These are phyloP conservation scores for Centrocercus urophasianus DNA, from an alignment of 2,113 vertebrate genomes.

Conservation along the genomic window DNA sequence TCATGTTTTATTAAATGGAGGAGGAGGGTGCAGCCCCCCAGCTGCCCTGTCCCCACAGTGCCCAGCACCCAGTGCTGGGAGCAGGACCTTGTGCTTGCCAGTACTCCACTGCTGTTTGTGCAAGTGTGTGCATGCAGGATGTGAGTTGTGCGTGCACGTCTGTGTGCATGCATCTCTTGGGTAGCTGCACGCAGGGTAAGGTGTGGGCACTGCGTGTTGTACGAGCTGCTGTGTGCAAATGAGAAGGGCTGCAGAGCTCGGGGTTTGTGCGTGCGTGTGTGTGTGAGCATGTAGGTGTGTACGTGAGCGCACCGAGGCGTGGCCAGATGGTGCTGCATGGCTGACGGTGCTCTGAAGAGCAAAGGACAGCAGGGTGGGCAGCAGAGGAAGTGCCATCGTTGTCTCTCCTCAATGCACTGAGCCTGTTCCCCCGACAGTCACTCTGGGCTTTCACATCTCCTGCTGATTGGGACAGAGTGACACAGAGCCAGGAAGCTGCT, in stretches of 20 bases:
- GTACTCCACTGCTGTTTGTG: neutral
- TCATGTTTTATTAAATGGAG: constrained; percentile 80
- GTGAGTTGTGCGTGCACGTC: neutral
- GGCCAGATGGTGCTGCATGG: accelerated
- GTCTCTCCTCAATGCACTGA: neutral
- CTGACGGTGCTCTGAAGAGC: neutral
- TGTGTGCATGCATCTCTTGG: accelerated
- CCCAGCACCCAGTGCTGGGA: neutral
- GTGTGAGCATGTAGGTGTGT: neutral
- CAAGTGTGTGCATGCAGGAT: accelerated
- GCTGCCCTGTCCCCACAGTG: neutral
- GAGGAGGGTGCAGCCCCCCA: constrained; percentile 5
- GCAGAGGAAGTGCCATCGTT: neutral
- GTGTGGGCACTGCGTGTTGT: accelerated
- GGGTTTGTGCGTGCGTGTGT: neutral
- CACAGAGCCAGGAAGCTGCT: neutral
- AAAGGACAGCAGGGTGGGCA: neutral
- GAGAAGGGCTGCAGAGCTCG: accelerated
- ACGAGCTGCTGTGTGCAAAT: accelerated
- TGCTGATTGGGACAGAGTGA: neutral
- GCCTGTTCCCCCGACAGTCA: accelerated
- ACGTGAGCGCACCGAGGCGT: accelerated
- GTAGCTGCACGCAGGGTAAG: neutral
- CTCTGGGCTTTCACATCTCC: neutral
- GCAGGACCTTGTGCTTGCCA: neutral